Conservation (phyloP, 1,140 invertebrate species). For the Pseudoatta argentina region DNA sequence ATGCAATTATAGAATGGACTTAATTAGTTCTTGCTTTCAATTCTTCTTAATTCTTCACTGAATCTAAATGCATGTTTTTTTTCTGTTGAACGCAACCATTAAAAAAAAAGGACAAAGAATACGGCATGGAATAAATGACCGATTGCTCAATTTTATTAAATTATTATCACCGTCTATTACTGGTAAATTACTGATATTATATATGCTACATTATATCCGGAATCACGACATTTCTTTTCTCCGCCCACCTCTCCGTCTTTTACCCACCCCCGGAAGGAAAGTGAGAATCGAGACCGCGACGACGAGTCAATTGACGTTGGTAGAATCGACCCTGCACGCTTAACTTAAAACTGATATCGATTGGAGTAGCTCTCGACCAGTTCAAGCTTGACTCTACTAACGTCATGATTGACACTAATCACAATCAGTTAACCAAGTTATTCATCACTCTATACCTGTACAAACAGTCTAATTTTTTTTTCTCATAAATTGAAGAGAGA, state of each 20-base stretch:
- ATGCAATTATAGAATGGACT: too few relatives aligned
- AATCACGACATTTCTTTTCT: neutral
- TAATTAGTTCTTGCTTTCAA: too few relatives aligned
- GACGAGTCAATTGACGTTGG: slow-evolving; percentile 22
- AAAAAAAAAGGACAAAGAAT: too few relatives aligned
- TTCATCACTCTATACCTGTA: neutral
- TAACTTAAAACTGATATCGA: slow-evolving; percentile 40
- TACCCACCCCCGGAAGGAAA: neutral
- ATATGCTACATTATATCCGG: neutral
- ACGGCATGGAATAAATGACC: too few relatives aligned
- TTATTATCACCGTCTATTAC: neutral
- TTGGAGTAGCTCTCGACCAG: neutral
- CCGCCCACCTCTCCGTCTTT: neutral
- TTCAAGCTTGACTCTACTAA: neutral
- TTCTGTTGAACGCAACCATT: too few relatives aligned
- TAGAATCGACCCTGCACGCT: slow-evolving; percentile 24
- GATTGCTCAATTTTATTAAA: slow-evolving; percentile 17
- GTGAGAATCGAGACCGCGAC: slow-evolving; percentile 1
- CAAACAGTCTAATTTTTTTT: neutral
- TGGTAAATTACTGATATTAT: slow-evolving; percentile 3
- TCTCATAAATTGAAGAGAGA: neutral
- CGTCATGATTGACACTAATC: slow-evolving; percentile 21
- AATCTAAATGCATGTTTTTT: too few relatives aligned
- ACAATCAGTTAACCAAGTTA: neutral
- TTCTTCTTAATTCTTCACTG: too few relatives aligned